Conservation (phyloP, 2,888 invertebrate genomes). For the Poecilus cupreus region DNA sequence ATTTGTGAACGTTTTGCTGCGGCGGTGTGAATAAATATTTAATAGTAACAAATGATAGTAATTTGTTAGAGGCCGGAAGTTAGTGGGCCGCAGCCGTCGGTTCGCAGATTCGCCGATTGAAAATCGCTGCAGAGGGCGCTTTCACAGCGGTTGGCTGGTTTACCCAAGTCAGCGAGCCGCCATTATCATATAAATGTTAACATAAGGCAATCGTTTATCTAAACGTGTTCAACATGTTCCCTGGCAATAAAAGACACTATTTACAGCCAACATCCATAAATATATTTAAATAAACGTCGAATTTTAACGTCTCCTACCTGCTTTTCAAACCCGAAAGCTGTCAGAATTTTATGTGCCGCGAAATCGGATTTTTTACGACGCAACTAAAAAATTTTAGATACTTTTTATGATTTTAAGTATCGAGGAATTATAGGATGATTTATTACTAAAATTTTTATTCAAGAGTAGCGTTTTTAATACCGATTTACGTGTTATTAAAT, state of each 20-base stretch:
- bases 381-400: constrained; percentile 53
- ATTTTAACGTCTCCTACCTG: constrained; percentile 56
- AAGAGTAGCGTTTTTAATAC: constrained; percentile 55
- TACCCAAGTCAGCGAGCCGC: constrained; percentile 35
- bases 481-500: constrained; percentile 57
- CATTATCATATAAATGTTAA: constrained; percentile 63
- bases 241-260: constrained; percentile 49
- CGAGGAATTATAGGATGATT: constrained; percentile 52
- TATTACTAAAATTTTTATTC: constrained; percentile 44
- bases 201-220: constrained; percentile 60
- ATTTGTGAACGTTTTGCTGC: neutral
- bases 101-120: constrained; percentile 9
- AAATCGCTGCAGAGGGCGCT: neutral
- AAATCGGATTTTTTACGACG: constrained; percentile 51
- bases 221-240: constrained; percentile 57
- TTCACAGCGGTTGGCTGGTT: neutral
- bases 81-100: neutral
- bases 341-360: constrained; percentile 46
- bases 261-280: constrained; percentile 56
- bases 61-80: constrained; percentile 16
- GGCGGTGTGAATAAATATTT: neutral
- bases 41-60: constrained; percentile 24
- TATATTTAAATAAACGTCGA: constrained; percentile 59
- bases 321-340: constrained; percentile 26
- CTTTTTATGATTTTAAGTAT: constrained; percentile 56